These are phyloP conservation scores for Ethmia dodecea DNA, from an alignment of 2,888 invertebrate species.

Conservation along the genomic window DNA sequence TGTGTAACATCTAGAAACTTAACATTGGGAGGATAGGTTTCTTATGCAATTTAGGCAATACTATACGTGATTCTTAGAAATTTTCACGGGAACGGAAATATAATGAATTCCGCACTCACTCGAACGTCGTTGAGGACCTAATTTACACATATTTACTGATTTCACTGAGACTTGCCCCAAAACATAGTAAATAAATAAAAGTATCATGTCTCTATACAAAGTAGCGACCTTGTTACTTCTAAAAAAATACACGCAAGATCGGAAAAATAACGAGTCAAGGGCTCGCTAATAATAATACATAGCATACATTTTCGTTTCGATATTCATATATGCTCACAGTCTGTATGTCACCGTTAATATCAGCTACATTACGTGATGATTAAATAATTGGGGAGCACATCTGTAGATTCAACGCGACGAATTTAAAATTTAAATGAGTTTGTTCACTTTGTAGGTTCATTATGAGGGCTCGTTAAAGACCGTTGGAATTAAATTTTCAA, in stretches of 20 bases:
- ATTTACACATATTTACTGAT: no score
- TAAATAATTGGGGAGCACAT: slow-evolving; percentile 8
- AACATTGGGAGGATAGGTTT: no score
- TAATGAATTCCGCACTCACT: no score
- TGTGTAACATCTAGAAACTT: no score
- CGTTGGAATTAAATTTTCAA: no score
- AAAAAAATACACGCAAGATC: neutral
- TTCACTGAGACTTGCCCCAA: no score
- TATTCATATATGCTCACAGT: slow-evolving; percentile 5
- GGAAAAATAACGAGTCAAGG: neutral
- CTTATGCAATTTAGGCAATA: no score
- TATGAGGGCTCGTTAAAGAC: no score
- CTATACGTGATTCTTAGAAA: no score
- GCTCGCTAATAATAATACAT: slow-evolving; percentile 1
- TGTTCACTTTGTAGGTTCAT: neutral
- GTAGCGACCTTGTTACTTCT: neutral
- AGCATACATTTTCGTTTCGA: slow-evolving; percentile 1
- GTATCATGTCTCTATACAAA: no score
- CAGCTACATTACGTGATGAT: slow-evolving; percentile 4
- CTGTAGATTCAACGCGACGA: slow-evolving; percentile 1
- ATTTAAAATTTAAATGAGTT: slow-evolving; percentile 3
- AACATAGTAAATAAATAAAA: neutral
- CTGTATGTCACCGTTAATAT: slow-evolving; percentile 6
- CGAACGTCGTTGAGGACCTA: no score
- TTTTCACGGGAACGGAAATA: no score